A percentile compares a stretch with the other conserved stretches of the same genome.
Conservation (phyloP, 2,113 vertebrate species). For the Corvus hawaiiensis region DNA sequence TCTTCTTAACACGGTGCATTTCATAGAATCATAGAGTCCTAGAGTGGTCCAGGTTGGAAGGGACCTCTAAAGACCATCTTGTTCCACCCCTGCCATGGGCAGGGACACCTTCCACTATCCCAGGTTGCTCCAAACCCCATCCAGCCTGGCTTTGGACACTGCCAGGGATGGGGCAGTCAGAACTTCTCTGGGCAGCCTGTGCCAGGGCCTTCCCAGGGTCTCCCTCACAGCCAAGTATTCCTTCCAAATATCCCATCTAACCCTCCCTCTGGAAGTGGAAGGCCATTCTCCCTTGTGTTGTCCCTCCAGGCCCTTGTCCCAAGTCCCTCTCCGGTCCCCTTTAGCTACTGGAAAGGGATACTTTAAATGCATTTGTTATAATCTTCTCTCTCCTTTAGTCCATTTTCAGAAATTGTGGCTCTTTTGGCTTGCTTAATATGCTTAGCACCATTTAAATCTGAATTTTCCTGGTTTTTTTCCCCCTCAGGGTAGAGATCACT, state of each 20-base stretch:
- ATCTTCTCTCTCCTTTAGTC: background rate
- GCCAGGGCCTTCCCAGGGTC: background rate
- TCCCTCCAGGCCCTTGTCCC: background rate
- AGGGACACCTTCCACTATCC: background rate
- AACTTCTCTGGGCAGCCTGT: background rate
- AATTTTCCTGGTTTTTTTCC: background rate
- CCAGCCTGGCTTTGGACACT: background rate
- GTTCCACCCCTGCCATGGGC: background rate
- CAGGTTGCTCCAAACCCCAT: rapidly evolving
- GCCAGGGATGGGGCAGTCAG: background rate
- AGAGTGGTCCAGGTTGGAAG: background rate
- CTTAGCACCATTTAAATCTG: background rate
- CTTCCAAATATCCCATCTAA: rapidly evolving
- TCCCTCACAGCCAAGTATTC: rapidly evolving
- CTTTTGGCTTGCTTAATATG: background rate
- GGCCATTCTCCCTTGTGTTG: background rate
- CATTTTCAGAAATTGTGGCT: background rate
- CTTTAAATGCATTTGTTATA: background rate
- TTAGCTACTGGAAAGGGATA: background rate
- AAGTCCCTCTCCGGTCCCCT: background rate
- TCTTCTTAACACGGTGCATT: background rate
- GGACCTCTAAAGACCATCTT: background rate
- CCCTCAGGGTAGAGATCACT: background rate
- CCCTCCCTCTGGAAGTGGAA: background rate
- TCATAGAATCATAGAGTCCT: background rate